These are phyloP conservation scores for Cacoxenus indagator DNA, from an alignment of 2,888 invertebrate species.

Conservation along the genomic window DNA sequence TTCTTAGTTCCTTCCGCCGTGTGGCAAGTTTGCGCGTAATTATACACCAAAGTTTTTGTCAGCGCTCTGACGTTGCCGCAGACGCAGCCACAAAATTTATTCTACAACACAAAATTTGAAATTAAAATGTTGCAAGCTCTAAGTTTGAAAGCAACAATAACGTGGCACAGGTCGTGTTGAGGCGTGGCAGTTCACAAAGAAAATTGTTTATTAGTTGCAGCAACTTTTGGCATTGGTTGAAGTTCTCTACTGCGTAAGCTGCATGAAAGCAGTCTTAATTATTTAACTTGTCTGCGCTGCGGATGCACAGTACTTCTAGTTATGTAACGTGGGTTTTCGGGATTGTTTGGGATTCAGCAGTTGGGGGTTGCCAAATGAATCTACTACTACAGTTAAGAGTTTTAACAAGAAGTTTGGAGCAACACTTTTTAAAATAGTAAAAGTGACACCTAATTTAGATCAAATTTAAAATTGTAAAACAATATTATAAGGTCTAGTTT, in stretches of 20 bases:
- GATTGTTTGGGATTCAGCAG: too few relatives aligned
- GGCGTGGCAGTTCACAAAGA: slow-evolving; percentile 27
- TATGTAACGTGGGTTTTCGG: too few relatives aligned
- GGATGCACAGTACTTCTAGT: too few relatives aligned
- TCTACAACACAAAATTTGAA: slow-evolving; percentile 46
- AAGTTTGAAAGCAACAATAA: slow-evolving; percentile 29
- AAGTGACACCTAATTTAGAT: too few relatives aligned
- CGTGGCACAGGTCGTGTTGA: slow-evolving; percentile 30
- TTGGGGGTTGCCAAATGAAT: too few relatives aligned
- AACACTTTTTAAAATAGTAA: too few relatives aligned
- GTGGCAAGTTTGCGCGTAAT: slow-evolving; percentile 8
- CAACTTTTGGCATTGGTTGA: background rate
- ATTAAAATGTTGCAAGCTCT: slow-evolving; percentile 48
- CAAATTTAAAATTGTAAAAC: too few relatives aligned
- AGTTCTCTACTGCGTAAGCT: background rate
- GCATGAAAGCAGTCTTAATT: slow-evolving; percentile 12
- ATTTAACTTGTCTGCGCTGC: background rate
- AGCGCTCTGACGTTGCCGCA: background rate
- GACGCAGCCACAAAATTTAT: background rate
- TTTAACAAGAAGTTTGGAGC: too few relatives aligned
- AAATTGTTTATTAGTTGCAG: slow-evolving; percentile 48
- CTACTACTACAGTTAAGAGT: too few relatives aligned
- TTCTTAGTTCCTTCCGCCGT: slow-evolving; percentile 18
- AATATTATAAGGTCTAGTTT: too few relatives aligned
- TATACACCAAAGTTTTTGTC: background rate